Percentiles rank a stretch among this genome's conserved stretches.
These are phyloP conservation scores for Heterodera carotae DNA, from an alignment of 1,140 invertebrate genomes.

Conservation along the genomic window DNA sequence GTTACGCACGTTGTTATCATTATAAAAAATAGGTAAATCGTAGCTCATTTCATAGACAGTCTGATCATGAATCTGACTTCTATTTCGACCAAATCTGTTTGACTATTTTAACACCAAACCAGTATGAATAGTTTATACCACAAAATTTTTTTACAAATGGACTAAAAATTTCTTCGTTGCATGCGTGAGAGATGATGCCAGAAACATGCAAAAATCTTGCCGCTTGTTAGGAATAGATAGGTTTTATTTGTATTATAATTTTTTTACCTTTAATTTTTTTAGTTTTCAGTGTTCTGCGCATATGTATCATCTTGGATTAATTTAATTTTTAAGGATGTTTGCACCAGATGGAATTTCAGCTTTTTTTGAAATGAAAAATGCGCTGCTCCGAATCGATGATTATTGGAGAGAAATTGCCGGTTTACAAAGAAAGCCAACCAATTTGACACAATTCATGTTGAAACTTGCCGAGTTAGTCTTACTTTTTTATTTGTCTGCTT, in stretches of 20 bases:
- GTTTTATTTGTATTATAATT: background rate
- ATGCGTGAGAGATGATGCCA: background rate
- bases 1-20: no score
- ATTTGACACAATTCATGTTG: background rate
- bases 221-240: background rate
- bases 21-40: no score
- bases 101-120: no score
- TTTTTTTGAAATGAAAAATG: constrained; percentile 11
- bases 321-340: background rate
- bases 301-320: background rate
- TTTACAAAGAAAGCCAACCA: background rate
- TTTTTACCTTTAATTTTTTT: background rate
- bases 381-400: background rate
- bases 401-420: background rate
- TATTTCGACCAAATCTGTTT: no score
- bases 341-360: background rate
- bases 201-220: constrained; percentile 12
- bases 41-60: no score
- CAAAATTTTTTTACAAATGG: background rate
- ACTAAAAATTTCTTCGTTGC: constrained; percentile 1
- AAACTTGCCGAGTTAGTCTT: no score
- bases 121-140: no score
- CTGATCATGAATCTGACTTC: no score
- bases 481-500: background rate
- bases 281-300: constrained; percentile 9